Conservation (phyloP, 2,113 vertebrate genomes). For the Melanotaenia duboulayi region DNA sequence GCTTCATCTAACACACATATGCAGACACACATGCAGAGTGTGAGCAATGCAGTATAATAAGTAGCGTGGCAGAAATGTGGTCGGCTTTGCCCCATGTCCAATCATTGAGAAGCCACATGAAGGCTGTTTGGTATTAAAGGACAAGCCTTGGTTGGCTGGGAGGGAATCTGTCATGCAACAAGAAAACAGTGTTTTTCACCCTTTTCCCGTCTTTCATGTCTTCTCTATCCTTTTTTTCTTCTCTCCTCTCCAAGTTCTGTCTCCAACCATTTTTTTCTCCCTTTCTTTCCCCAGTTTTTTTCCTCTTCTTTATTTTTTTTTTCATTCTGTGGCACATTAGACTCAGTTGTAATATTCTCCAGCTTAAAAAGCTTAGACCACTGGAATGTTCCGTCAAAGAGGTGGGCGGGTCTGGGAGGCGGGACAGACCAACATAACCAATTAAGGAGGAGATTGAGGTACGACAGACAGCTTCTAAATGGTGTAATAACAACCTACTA, state of each 20-base stretch:
- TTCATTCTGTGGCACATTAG: slow-evolving; percentile 79
- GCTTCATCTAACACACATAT: slow-evolving; percentile 47
- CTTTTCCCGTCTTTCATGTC: slow-evolving; percentile 66
- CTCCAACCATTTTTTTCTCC: slow-evolving; percentile 62
- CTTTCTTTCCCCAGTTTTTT: slow-evolving; percentile 53
- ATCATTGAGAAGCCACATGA: slow-evolving; percentile 86
- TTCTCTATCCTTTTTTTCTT: slow-evolving; percentile 48
- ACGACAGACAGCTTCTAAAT: slow-evolving; percentile 79
- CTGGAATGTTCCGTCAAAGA: slow-evolving; percentile 79
- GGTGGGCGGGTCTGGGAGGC: slow-evolving; percentile 67
- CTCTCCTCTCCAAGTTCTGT: slow-evolving; percentile 57
- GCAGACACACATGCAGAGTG: slow-evolving; percentile 71
- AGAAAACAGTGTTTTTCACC: slow-evolving; percentile 84
- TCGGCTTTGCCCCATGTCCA: slow-evolving; percentile 82
- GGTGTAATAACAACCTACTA: slow-evolving; percentile 81
- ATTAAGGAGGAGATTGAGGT: slow-evolving; percentile 84
- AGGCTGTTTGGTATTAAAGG: slow-evolving; percentile 86
- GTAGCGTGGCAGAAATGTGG: slow-evolving; percentile 82
- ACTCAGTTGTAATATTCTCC: slow-evolving; percentile 74
- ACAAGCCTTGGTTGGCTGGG: slow-evolving; percentile 87
- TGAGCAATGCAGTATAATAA: slow-evolving; percentile 83
- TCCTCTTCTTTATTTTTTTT: slow-evolving; percentile 61
- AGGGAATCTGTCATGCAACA: slow-evolving; percentile 87
- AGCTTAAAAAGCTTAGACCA: slow-evolving; percentile 75
- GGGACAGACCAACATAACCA: slow-evolving; percentile 78